Base-by-base conservation (phyloP, 2,888 invertebrate genomes). In the Hydriomena furcata region DNA sequence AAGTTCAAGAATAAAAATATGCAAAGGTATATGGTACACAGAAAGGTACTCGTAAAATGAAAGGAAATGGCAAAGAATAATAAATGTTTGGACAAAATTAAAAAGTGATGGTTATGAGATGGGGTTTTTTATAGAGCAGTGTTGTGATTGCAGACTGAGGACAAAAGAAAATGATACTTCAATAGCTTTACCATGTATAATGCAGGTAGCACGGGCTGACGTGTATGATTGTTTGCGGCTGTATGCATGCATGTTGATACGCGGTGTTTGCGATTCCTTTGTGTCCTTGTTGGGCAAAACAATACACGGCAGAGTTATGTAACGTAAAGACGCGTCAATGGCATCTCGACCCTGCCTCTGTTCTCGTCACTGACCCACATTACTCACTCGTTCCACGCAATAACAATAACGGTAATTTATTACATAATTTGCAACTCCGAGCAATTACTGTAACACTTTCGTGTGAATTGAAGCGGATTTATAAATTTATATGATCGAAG, bases 361-460 rank as follows among this genome's bases (percentile, higher is more conserved):
- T 79, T 84, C 84, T 86, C 80, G 84, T 82, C 82, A 86, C 81
- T 87, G 89, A 87, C 89, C 87, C 87, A 88, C 86, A 86, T 88
- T 76, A 78, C 79, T 77, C 77, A 76, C 73, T 73, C 74, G 73
- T 70, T 75, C 66, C 72, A 73, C 76, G 75, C 73, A 82, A 81
- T 79, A 79, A 79, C 82, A 79, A 82, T 82, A 83, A 82, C 83
- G 79, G 80, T 75, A 73, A 76, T 66, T 73, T 70, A 75, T 81
- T 78, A 79, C 76, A 77, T 79, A 72, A 82, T 77, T 66, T 73
- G 71, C 75, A 74, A 65, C 66, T 67, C 66, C 54, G 62, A 65
- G 68, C 71, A 70, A 77, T 76, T 75, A 68, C 65, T 34, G 63
- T 63, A 70, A 71, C 63, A 66, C 58, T 66, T 66, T 66, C 58